Base-by-base conservation (phyloP, 1,140 invertebrate genomes). In the Drosophila teissieri region DNA sequence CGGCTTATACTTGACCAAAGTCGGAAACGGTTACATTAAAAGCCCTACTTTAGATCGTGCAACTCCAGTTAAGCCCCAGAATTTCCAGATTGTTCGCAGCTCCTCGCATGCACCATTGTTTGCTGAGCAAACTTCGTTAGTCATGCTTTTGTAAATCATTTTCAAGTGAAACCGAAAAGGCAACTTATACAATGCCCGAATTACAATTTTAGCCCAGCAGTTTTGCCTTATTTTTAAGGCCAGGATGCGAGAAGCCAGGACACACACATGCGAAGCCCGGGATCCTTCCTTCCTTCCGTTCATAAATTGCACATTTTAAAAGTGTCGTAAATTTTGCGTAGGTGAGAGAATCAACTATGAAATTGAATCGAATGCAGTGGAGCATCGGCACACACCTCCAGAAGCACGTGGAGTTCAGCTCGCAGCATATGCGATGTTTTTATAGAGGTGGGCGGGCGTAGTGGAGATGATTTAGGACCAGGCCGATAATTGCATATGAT, bases 301-400 rank as follows among this genome's bases (percentile, higher is more conserved):
- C 73, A 81, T 85, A 85, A 85, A 85, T 86, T 85, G 78, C 78
- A 81, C 78, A 86, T 85, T 85, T 85, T 85, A 81, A 85, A 86
- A 86, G 81, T 70, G 78, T 63, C 81, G 82, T 85, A 85, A 85
- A 85, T 85, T 86, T 74, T 81, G 81, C 68, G 73, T 85, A 85
- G 81, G 82, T 85, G 78, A 56, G 46, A 79, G 61, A 60, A 49
- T 63, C 62, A 64, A 53, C 63, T 56, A 55, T 68, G 72, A 67
- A 80, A 84, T 84, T 76, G 80, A 73, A 85, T 85, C 46, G 72
- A 64, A 77, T 73, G 78, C 67, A 74, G 69, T 24, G 19, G 15
- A 49, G 54, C 48, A 27, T 15, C 39, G 6, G 31, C 17, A 56
- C 34, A 27, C 48, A 36, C 31, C n/a, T 14, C 5, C 31, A 48